Percentiles rank a stretch among this genome's conserved stretches.
These are phyloP conservation scores for Labeo rohita DNA, from an alignment of 2,113 vertebrate species.

Conservation along the genomic window DNA sequence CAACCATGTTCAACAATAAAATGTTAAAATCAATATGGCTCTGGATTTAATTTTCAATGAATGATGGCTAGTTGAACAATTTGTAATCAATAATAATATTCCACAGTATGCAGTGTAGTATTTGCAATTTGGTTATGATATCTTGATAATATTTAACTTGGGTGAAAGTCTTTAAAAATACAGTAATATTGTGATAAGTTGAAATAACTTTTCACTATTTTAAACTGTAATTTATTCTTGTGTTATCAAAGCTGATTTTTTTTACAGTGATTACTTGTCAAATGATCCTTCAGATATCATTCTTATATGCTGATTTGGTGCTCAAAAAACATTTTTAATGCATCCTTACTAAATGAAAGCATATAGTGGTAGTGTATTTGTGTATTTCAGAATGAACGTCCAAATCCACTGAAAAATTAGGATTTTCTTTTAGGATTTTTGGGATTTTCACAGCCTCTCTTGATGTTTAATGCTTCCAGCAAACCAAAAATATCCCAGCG, in stretches of 20 bases:
- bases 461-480: slow-evolving; percentile 9
- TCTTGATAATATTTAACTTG: neutral
- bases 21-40: neutral
- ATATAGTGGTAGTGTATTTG: too few species aligned
- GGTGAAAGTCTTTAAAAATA: neutral
- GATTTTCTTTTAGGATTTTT: neutral
- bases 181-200: too few species aligned
- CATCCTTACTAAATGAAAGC: too few species aligned
- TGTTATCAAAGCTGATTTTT: neutral
- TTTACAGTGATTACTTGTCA: neutral
- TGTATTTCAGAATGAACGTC: too few species aligned
- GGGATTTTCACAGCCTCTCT: neutral
- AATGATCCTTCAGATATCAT: neutral
- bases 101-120: neutral
- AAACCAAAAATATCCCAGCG: slow-evolving; percentile 22
- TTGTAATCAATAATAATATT: neutral
- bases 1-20: neutral
- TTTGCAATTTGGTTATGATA: neutral
- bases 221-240: neutral
- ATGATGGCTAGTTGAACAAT: neutral
- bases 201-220: neutral
- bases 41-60: neutral
- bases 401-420: neutral
- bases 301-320: too few species aligned
- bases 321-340: too few species aligned